Percentiles rank a stretch among this genome's conserved stretches.
phyloP scores from a whole-genome alignment of 2,113 vertebrate species.

The Hydrolagus affinis region DNA sequence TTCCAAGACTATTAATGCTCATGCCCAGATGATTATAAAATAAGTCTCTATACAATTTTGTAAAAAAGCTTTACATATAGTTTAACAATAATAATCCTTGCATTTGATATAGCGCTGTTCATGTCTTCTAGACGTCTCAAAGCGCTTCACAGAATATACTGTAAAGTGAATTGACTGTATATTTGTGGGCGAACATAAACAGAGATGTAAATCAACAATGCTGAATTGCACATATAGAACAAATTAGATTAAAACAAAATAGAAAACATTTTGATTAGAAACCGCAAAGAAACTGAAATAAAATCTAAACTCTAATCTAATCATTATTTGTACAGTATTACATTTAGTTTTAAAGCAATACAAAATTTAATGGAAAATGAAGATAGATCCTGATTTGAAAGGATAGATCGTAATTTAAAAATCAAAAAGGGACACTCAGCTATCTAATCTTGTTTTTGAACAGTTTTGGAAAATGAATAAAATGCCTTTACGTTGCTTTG shows the following conservation, averaged over 20 bases:
- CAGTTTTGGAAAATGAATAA: not conserved
- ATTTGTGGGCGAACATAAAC: no score
- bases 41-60: no score
- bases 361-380: no score
- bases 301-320: not conserved
- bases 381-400: not conserved
- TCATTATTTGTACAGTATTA: not conserved
- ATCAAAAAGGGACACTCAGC: not conserved
- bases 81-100: no score
- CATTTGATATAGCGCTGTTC: no score
- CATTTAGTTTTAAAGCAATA: not conserved
- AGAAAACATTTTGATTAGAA: not conserved
- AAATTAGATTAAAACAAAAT: not conserved
- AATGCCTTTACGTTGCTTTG: not conserved
- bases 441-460: not conserved
- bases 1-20: not conserved
- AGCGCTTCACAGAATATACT: no score
- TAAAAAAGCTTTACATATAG: not conserved
- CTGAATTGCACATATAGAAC: not conserved
- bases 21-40: not conserved
- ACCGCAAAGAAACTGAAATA: not conserved
- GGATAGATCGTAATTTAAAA: not conserved
- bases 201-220: not conserved
- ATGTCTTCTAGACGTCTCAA: no score
- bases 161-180: no score